Evolutionary conservation across 2,797 vertebrate genomes (phyloP).

Genomic region (Chrysocyon brachyurus): DNA sequence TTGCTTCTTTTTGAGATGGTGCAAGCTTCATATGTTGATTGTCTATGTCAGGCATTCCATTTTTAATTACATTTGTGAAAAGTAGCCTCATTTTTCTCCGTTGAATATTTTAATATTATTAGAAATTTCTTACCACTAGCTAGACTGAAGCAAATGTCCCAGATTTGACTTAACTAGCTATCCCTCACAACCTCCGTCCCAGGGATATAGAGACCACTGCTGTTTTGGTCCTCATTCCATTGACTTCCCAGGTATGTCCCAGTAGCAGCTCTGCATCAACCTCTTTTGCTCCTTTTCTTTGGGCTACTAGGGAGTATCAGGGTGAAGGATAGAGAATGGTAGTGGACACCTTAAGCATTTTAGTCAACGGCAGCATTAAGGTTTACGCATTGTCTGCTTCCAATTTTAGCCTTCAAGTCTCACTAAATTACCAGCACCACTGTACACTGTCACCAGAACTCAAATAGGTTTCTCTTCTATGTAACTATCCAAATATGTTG

Average conservation of each 20-base stretch:
- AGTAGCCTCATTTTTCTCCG: neutral
- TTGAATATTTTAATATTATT: neutral
- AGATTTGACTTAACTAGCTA: neutral
- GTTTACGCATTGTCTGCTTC: neutral
- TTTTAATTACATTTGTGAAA: slow-evolving; percentile 15
- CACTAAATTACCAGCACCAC: neutral
- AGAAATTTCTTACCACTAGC: neutral
- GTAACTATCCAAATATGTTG: neutral
- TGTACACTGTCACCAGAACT: neutral
- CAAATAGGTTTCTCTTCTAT: neutral
- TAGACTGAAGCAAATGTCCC: neutral
- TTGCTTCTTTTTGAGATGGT: neutral
- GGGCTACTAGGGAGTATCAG: neutral
- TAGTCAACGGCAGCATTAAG: neutral
- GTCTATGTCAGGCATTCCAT: neutral
- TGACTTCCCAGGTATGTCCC: neutral
- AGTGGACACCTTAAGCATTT: neutral
- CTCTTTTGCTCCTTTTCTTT: neutral
- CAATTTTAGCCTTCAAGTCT: neutral
- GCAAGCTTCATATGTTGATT: neutral
- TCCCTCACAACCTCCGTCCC: too few relatives aligned
- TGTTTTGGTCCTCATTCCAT: neutral
- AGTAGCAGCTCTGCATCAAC: neutral
- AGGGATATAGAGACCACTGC: rapidly evolving
- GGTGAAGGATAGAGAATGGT: neutral